Percentiles rank a stretch among this genome's conserved stretches.
Conservation (phyloP, 2,888 invertebrate genomes). For the Bruchidius siliquastri region DNA sequence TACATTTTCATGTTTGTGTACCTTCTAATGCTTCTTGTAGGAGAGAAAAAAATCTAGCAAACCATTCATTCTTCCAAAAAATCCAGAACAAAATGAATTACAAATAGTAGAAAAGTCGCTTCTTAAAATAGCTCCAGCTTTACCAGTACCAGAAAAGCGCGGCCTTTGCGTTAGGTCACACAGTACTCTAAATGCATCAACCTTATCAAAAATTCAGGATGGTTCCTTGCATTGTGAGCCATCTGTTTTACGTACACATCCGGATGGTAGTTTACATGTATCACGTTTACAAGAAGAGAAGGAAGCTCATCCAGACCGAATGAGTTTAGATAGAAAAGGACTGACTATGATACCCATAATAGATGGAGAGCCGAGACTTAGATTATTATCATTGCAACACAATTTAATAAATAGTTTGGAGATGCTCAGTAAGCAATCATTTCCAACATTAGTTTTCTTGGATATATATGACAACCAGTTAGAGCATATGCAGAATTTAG, state of each 20-base stretch:
- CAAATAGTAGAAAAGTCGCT: conserved; percentile 35
- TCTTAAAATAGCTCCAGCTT: conserved; percentile 42
- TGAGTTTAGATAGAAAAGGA: conserved; percentile 81
- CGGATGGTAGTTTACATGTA: conserved; percentile 65
- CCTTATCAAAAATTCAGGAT: conserved; percentile 27
- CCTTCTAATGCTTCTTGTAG: conserved; percentile 21
- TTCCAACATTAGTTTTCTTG: conserved; percentile 81
- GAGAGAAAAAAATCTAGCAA: conserved; percentile 38
- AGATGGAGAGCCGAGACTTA: conserved; percentile 67
- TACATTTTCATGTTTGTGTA: neutral
- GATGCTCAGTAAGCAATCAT: conserved; percentile 51
- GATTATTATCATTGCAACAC: conserved; percentile 86
- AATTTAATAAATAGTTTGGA: conserved; percentile 78
- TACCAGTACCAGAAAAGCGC: conserved; percentile 34
- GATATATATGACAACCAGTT: conserved; percentile 94
- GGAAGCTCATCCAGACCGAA: conserved; percentile 80
- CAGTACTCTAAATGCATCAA: conserved; percentile 47
- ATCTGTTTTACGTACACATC: conserved; percentile 53
- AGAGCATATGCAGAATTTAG: conserved; percentile 76
- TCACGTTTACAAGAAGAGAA: conserved; percentile 70
- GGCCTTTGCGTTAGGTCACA: conserved; percentile 48
- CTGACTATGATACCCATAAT: conserved; percentile 79
- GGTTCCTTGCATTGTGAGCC: conserved; percentile 14
- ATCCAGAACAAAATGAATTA: conserved; percentile 27
- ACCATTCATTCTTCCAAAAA: conserved; percentile 27